Evolutionary conservation across 2,888 invertebrate species (phyloP).

Genomic region (Acanthosepion esculentum): DNA sequence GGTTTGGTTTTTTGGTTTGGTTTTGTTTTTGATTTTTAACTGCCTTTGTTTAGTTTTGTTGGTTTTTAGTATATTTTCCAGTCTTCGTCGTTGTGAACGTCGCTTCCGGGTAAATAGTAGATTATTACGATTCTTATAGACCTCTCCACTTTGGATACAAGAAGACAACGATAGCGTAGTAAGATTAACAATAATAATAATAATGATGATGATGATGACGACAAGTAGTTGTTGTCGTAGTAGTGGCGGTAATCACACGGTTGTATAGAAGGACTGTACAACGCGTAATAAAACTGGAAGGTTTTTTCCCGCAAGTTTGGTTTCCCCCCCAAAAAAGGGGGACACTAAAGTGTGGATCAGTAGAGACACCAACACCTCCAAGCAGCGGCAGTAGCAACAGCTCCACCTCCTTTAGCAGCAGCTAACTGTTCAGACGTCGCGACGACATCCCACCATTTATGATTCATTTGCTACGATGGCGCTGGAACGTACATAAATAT

Average conservation of each 20-base stretch:
- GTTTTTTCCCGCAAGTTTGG: conserved; percentile 33
- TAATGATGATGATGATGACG: not conserved
- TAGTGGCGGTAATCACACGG: too few relatives aligned
- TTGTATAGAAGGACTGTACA: not conserved
- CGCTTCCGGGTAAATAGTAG: not conserved
- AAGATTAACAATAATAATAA: too few relatives aligned
- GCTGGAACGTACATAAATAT: conserved; percentile 5
- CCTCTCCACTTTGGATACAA: not conserved
- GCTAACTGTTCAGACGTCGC: conserved; percentile 33
- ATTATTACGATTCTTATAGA: not conserved
- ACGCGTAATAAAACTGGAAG: not conserved
- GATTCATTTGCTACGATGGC: conserved; percentile 33
- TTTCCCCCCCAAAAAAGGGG: not conserved
- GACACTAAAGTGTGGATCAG: not conserved
- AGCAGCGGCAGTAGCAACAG: conserved; percentile 2
- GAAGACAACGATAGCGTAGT: not conserved
- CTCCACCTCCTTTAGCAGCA: conserved; percentile 33
- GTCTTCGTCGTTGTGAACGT: not conserved
- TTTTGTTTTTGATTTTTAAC: too few relatives aligned
- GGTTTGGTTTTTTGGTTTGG: not conserved
- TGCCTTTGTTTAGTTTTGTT: not conserved
- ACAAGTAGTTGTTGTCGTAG: not conserved
- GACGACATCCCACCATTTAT: not conserved
- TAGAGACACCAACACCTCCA: conserved; percentile 15
- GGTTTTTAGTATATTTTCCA: not conserved